A percentile compares a stretch with the other conserved stretches of the same genome.
Evolutionary conservation across 2,888 invertebrate genomes (phyloP).

Genomic region (Uloborus plumipes): DNA sequence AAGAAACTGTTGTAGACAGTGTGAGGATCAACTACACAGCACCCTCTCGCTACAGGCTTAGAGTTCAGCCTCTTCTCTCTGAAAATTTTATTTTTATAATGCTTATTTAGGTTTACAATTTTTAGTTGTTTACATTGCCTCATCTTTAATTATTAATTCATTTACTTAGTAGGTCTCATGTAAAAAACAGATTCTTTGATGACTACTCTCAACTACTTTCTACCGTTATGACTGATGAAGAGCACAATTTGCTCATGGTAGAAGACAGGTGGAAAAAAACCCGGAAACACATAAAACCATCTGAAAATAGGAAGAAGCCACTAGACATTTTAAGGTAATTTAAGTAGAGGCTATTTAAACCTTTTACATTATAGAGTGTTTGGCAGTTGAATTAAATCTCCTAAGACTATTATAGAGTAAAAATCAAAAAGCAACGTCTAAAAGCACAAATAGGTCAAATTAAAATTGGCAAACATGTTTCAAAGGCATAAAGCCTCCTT

Average conservation of each 20-base stretch:
- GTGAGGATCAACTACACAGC: too few species aligned
- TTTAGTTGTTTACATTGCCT: too few species aligned
- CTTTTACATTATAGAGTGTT: neutral
- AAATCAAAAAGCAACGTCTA: too few species aligned
- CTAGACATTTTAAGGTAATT: constrained; percentile 59
- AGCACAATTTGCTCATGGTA: constrained; percentile 68
- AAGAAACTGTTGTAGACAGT: too few species aligned
- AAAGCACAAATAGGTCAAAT: too few species aligned
- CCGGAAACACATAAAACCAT: constrained; percentile 62
- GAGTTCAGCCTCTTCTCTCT: neutral
- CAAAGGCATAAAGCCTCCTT: too few species aligned
- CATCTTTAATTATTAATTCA: too few species aligned
- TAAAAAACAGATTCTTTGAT: constrained; percentile 40
- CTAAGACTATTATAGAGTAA: too few species aligned
- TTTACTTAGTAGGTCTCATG: constrained; percentile 17
- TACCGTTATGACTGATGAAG: constrained; percentile 62
- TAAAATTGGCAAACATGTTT: too few species aligned
- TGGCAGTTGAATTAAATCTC: too few species aligned
- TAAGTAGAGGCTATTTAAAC: neutral
- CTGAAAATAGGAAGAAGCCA: constrained; percentile 57
- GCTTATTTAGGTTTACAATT: too few species aligned
- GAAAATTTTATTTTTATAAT: neutral
- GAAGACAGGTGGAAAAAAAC: constrained; percentile 69
- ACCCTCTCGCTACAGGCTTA: neutral
- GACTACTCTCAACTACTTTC: constrained; percentile 55